phyloP scores from a whole-genome alignment of 1,140 invertebrate species.

The Lepidotrigona ventralis region DNA sequence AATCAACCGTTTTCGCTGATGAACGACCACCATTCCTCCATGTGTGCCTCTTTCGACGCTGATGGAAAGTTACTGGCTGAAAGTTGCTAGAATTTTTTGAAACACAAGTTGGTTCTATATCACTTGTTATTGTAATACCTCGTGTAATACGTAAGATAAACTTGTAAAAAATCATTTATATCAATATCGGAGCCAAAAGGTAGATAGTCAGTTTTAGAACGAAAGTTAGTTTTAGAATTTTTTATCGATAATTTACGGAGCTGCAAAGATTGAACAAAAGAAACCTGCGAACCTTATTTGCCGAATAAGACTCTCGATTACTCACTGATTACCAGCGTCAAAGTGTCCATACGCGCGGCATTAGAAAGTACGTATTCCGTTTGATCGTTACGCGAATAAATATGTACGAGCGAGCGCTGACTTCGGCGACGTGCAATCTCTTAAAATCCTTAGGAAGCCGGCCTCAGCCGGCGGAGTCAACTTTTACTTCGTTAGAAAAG shows the following conservation, averaged over 20 bases:
- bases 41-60: neutral
- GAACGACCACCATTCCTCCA: too few species aligned
- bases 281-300: neutral
- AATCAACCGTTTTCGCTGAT: neutral
- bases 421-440: constrained; percentile 56
- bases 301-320: neutral
- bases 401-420: constrained; percentile 39
- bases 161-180: too few species aligned
- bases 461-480: constrained; percentile 51
- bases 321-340: neutral
- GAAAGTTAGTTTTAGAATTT: too few species aligned
- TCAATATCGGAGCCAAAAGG: too few species aligned
- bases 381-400: constrained; percentile 30
- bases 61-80: neutral
- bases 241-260: too few species aligned
- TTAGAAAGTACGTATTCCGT: constrained; percentile 37
- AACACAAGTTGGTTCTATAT: too few species aligned
- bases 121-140: too few species aligned
- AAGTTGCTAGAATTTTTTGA: neutral
- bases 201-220: too few species aligned
- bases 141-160: too few species aligned
- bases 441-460: constrained; percentile 50
- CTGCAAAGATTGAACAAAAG: neutral
- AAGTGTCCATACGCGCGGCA: neutral
- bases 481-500: constrained; percentile 65